Evolutionary conservation across 2,888 invertebrate species (phyloP).

Genomic region (Halictus ligatus): DNA sequence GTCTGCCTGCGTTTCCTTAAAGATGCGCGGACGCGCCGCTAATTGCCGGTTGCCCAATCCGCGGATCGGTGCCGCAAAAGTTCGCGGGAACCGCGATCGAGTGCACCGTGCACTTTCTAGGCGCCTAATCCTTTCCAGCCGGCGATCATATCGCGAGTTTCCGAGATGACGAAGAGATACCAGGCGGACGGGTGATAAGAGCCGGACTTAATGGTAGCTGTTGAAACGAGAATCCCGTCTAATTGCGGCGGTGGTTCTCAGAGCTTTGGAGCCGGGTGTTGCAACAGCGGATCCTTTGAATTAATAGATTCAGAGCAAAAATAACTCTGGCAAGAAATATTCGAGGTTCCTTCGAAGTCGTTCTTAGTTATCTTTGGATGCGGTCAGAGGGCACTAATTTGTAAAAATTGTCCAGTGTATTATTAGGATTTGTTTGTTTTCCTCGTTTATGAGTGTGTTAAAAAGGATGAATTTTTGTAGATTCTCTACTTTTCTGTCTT

Average conservation of each 20-base stretch:
- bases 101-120: conserved; percentile 6
- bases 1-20: neutral
- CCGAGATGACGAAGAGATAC: conserved; percentile 1
- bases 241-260: neutral
- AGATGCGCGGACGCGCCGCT: neutral
- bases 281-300: neutral
- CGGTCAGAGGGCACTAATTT: too few species aligned
- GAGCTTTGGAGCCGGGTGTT: neutral
- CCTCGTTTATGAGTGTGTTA: too few species aligned
- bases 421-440: too few species aligned
- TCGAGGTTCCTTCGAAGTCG: neutral
- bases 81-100: neutral
- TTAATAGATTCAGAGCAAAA: neutral
- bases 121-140: neutral
- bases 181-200: neutral
- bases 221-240: neutral
- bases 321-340: neutral
- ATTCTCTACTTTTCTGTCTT: too few species aligned
- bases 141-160: neutral
- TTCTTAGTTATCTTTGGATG: too few species aligned
- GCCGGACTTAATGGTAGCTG: neutral
- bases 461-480: too few species aligned
- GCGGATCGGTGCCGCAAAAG: neutral
- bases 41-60: neutral
- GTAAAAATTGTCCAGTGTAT: too few species aligned